These are phyloP conservation scores for Oeneis ivallda DNA, from an alignment of 2,888 invertebrate species.

Conservation along the genomic window DNA sequence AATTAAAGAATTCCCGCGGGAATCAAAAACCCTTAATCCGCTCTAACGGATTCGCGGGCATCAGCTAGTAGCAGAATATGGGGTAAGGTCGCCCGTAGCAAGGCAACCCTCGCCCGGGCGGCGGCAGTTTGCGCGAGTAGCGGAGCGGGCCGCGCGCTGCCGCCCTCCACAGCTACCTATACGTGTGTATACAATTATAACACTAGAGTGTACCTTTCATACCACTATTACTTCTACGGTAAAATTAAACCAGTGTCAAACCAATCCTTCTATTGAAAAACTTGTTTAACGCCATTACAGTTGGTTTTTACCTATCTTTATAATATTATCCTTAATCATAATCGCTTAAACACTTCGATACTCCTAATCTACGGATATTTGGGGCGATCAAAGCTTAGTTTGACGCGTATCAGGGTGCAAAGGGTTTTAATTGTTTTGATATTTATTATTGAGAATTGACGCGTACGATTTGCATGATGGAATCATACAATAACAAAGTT, in stretches of 20 bases:
- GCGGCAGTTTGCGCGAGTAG: conserved; percentile 77
- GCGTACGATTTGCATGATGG: background rate
- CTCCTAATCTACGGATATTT: background rate
- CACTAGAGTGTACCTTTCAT: conserved; percentile 20
- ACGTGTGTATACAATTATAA: conserved; percentile 29
- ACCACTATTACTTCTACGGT: background rate
- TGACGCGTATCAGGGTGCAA: no score
- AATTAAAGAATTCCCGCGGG: no score
- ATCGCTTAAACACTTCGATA: conserved; percentile 12
- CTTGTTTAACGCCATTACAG: background rate
- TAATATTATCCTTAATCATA: conserved; percentile 1
- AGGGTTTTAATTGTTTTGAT: no score
- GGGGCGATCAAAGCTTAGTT: conserved; percentile 1
- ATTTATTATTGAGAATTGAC: background rate
- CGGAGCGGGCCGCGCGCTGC: conserved; percentile 61
- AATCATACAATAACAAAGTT: conserved; percentile 9
- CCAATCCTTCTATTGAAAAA: background rate
- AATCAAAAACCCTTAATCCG: no score
- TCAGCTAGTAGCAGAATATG: background rate
- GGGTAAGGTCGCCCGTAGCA: conserved; percentile 45
- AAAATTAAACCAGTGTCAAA: conserved; percentile 2
- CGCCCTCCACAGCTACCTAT: background rate
- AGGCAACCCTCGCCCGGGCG: conserved; percentile 73
- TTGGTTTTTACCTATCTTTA: background rate
- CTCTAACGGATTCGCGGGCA: no score